These are phyloP conservation scores for Marcusenius ussheri DNA, from an alignment of 2,113 vertebrate species.

Conservation along the genomic window DNA sequence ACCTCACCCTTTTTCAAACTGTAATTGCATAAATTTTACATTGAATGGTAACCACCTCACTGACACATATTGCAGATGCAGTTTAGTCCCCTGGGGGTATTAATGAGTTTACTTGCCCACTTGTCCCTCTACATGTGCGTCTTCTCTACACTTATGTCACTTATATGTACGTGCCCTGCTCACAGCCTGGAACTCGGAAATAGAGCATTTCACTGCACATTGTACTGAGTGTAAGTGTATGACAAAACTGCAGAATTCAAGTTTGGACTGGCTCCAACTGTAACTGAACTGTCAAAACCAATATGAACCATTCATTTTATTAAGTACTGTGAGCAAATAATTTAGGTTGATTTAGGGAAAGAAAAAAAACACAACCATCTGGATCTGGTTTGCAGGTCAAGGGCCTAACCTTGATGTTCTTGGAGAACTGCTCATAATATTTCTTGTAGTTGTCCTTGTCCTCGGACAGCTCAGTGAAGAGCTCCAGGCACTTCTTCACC, in stretches of 20 bases:
- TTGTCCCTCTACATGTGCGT: neutral
- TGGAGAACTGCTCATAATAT: constrained; percentile 36
- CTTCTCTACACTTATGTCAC: neutral
- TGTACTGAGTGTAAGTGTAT: neutral
- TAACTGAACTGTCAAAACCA: neutral
- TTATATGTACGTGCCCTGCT: neutral
- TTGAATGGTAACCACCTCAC: neutral
- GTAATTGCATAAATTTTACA: neutral
- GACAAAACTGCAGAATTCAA: neutral
- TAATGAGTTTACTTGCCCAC: neutral
- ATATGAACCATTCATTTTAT: neutral
- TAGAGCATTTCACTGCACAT: neutral
- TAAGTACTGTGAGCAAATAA: neutral
- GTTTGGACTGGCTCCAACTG: neutral
- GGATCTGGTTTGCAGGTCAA: neutral
- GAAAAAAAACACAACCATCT: neutral
- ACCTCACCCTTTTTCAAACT: neutral
- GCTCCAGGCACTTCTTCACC: constrained; percentile 36
- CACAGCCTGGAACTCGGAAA: neutral
- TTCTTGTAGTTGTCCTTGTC: constrained; percentile 42
- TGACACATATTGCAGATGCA: neutral
- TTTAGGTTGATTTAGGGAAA: too few relatives aligned
- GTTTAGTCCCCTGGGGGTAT: neutral
- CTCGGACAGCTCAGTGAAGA: constrained; percentile 34
- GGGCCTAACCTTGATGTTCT: constrained; percentile 34